Evolutionary conservation across 2,888 invertebrate genomes (phyloP), one percentile per base, ranked within the genome.

Genomic region (Himalopsyche anomala): DNA sequence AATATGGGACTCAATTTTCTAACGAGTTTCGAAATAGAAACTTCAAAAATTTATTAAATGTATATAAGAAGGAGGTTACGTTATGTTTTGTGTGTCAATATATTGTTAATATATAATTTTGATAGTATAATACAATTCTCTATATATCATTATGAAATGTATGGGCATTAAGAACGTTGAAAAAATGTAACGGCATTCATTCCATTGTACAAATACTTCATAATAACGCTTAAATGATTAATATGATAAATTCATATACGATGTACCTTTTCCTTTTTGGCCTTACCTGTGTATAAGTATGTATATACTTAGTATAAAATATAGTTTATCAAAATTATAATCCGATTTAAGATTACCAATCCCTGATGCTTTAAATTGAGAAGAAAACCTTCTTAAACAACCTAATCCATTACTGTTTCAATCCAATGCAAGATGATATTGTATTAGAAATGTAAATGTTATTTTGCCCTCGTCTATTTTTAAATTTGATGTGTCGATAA

Each of bases 1-100:
- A 62, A 62, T n/a, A 62, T 62, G 62, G 62, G 62, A 62, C 62
- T n/a, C 62, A 62, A 62, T 62, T 62, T 62, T 62, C 62, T 62
- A 62, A 62, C 5, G 51, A 51, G 62, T 62, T 19, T 28, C 19
- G 62, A 62, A 19, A 19, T 62, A 19, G 28, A 12, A 4, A 19
- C 19, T 56, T 56, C n/a, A n/a, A 56, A 19, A 56, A 56, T 56
- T 17, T 56, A 19, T 62, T 19, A 62, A 62, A 62, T 15, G 3
- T 62, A 19, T 62, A 62, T 62, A 19, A 62, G 62, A 19, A 62
- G 62, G 19, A 62, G 8, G 19, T 62, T 62, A 19, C 15, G 8
- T 62, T 62, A 62, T 19, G 1, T n/a, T 62, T 19, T 62, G 19
- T 56, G 56, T 62, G 62, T 62, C 62, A 11, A 62, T 19, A 56